phyloP scores from a whole-genome alignment of 2,113 vertebrate species.

The Alligator sinensis region DNA sequence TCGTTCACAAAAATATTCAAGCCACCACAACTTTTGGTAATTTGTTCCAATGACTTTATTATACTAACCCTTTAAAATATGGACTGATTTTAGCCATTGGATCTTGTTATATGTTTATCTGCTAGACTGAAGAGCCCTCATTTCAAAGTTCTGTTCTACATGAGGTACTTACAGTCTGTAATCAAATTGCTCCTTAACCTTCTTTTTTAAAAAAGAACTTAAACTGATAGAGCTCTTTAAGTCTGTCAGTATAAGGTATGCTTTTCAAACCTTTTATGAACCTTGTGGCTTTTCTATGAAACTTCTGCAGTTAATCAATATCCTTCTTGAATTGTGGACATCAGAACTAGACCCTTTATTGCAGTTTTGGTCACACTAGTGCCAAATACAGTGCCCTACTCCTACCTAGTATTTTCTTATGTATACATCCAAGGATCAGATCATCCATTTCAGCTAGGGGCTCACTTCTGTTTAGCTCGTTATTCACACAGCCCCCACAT shows the following conservation, averaged over 20 bases:
- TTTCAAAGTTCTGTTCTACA: background rate
- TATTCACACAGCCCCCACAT: background rate
- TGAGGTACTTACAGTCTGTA: background rate
- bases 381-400: background rate
- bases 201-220: background rate
- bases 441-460: background rate
- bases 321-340: background rate
- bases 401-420: background rate
- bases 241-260: background rate
- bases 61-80: background rate
- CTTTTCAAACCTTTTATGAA: background rate
- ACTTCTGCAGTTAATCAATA: background rate
- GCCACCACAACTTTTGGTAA: background rate
- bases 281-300: background rate
- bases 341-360: background rate
- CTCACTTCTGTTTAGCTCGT: background rate
- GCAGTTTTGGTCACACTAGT: background rate
- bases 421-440: background rate
- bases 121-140: background rate
- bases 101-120: background rate
- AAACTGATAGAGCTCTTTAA: background rate
- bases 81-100: background rate
- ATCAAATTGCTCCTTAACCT: background rate
- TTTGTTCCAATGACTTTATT: background rate
- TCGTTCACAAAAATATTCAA: constrained; percentile 13